Base-by-base conservation (phyloP, 1,140 invertebrate genomes). In the Drosophila cardini region DNA sequence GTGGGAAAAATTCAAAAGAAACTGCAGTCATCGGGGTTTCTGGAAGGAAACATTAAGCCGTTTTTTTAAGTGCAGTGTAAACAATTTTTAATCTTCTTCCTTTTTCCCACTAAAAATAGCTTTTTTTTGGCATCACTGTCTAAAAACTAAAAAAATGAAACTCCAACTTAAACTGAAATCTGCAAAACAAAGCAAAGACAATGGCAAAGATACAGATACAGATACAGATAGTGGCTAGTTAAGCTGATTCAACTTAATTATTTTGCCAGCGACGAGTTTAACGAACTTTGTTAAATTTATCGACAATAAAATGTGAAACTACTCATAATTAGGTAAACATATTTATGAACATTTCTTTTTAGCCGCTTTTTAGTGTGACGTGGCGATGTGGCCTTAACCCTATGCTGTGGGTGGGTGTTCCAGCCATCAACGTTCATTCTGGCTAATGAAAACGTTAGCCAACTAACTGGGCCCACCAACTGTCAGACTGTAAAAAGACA, bases 371-470 rank as follows among this genome's bases (percentile, higher is more conserved):
- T 4, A 55, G 8, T 46, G 10, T 72, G 50, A 67, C 52, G 53
- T 32, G 26, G 11, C 16, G 42, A 11, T 50, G 21, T 26, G 34
- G 43, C 61, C 45, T 43, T 67, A 65, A 57, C 62, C 45, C n/a
- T 76, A 34, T 43, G 21, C 34, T 48, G 50, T 80, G 74, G 46
- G 82, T 86, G 82, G 82, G 83, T 86, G 82, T 86, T 86, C 83
- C 79, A 57, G 61, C 72, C 82, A 76, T 82, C 86, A 77, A 76
- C 56, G 50, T 43, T 72, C 69, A 62, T 60, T 68, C 57, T 56
- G 50, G 76, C 72, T 86, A 86, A 89, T 86, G 82, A 83, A 86
- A 83, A 89, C 84, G 76, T 83, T 86, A 85, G 61, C 52, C 73
- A 72, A 69, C 68, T 86, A 86, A 86, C 81, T 82, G 79, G 57